A percentile compares a stretch with the other conserved stretches of the same genome.
Conservation (phyloP, 2,797 vertebrate species). For the Rachycentron canadum region DNA sequence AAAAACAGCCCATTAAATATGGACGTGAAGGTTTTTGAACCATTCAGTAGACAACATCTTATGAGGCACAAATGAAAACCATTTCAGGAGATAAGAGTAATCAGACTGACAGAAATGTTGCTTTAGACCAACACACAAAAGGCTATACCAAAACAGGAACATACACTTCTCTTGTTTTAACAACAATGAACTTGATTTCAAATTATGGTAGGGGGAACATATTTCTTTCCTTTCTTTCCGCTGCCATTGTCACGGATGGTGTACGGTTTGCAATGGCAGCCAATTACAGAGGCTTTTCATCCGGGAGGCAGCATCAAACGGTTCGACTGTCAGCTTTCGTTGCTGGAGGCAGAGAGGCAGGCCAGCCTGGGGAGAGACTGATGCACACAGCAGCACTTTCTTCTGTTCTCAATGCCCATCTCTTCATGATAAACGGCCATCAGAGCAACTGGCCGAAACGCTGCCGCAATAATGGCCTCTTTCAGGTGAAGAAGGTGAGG, state of each 20-base stretch:
- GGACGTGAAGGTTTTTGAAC: conserved; percentile 1
- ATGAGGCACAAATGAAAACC: conserved; percentile 47
- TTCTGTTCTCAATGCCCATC: conserved; percentile 49
- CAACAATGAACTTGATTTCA: conserved; percentile 41
- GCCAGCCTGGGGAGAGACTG: conserved; percentile 44
- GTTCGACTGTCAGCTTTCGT: conserved; percentile 69
- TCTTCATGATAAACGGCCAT: conserved; percentile 47
- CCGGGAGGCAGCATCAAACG: conserved; percentile 69
- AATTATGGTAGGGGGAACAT: conserved; percentile 33
- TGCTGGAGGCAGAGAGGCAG: conserved; percentile 59
- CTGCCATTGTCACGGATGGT: conserved; percentile 56
- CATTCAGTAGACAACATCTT: conserved; percentile 2
- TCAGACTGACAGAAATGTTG: conserved; percentile 13
- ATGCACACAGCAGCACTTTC: conserved; percentile 59
- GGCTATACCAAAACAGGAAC: conserved; percentile 44
- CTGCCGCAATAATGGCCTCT: conserved; percentile 28
- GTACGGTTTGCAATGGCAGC: conserved; percentile 73
- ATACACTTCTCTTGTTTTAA: conserved; percentile 28
- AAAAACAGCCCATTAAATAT: conserved; percentile 17
- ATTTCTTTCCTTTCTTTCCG: conserved; percentile 38
- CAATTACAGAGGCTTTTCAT: conserved; percentile 81
- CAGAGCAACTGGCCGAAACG: conserved; percentile 32
- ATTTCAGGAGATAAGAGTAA: conserved; percentile 35
- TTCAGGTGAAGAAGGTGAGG: conserved; percentile 29
- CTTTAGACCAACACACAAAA: conserved; percentile 12